These are phyloP conservation scores for Eudemis profundana DNA, from an alignment of 2,888 invertebrate species.

Conservation along the genomic window DNA sequence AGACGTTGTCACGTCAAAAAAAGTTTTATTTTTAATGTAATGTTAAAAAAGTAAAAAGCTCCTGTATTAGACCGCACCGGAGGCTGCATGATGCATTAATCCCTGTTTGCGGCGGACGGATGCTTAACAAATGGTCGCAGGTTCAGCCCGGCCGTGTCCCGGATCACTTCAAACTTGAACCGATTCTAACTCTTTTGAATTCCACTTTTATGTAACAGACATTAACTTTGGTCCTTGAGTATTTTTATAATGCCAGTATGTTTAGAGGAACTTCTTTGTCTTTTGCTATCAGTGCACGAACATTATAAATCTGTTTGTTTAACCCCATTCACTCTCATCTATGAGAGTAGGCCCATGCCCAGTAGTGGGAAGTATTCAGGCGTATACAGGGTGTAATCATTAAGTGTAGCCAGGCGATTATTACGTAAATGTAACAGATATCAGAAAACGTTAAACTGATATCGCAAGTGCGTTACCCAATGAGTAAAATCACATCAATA, in stretches of 20 bases:
- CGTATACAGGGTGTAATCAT: too few species aligned
- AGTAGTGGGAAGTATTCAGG: too few species aligned
- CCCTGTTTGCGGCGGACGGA: constrained; percentile 74
- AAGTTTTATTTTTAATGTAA: too few species aligned
- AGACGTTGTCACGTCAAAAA: too few species aligned
- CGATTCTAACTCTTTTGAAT: constrained; percentile 21
- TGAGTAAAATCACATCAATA: too few species aligned
- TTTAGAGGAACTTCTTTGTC: not conserved
- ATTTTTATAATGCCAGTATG: constrained; percentile 1
- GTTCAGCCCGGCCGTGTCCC: constrained; percentile 63
- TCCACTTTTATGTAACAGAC: constrained; percentile 10
- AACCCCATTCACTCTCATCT: too few species aligned
- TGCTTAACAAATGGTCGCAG: constrained; percentile 79
- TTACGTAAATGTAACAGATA: too few species aligned
- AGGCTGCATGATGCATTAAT: constrained; percentile 81
- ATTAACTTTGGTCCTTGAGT: not conserved
- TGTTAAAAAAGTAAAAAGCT: constrained; percentile 32
- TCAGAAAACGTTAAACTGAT: too few species aligned
- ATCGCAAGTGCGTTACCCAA: too few species aligned
- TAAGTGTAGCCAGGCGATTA: too few species aligned
- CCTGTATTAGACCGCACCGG: constrained; percentile 47
- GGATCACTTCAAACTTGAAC: constrained; percentile 36
- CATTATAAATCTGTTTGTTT: not conserved
- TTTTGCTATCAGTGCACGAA: not conserved
- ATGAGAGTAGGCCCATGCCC: too few species aligned